A percentile compares a stretch with the other conserved stretches of the same genome.
Evolutionary conservation across 2,888 invertebrate genomes (phyloP).

Genomic region (Himalopsyche japonica): DNA sequence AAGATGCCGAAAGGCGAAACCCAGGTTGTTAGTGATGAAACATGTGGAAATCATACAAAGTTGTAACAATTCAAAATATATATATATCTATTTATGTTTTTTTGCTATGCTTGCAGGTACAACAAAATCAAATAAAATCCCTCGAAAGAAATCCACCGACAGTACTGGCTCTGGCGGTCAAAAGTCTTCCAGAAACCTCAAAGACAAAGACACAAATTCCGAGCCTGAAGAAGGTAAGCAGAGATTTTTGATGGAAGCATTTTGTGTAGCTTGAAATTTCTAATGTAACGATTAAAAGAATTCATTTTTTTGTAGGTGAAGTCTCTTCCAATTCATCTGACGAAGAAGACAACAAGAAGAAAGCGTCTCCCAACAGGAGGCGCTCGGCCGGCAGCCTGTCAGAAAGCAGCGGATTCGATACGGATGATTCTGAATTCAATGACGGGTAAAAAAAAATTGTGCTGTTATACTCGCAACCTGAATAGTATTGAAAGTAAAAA

Average conservation of each 20-base stretch:
- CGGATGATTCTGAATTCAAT: slow-evolving; percentile 85
- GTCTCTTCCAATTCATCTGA: slow-evolving; percentile 73
- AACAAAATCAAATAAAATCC: slow-evolving; percentile 14
- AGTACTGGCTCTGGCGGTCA: slow-evolving; percentile 46
- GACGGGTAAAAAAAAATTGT: slow-evolving; percentile 83
- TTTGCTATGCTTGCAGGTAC: too few species aligned
- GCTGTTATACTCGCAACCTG: too few species aligned
- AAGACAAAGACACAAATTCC: slow-evolving; percentile 62
- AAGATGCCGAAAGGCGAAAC: too few species aligned
- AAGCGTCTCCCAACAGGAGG: not conserved
- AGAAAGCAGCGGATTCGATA: slow-evolving; percentile 64
- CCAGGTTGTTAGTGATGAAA: too few species aligned
- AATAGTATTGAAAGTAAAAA: too few species aligned
- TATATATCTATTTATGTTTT: too few species aligned
- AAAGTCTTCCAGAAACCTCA: slow-evolving; percentile 42
- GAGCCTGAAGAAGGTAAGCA: slow-evolving; percentile 79
- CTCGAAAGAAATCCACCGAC: slow-evolving; percentile 53
- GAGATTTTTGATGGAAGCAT: not conserved
- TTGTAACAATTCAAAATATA: too few species aligned
- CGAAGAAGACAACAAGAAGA: slow-evolving; percentile 48
- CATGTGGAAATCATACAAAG: too few species aligned
- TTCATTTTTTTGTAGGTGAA: slow-evolving; percentile 64
- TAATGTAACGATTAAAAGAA: not conserved
- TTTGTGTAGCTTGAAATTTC: too few species aligned
- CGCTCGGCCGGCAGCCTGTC: slow-evolving; percentile 47